Percentiles rank a stretch among this genome's conserved stretches.
Conservation (phyloP, 2,888 invertebrate species). For the Ditula angustiorana region DNA sequence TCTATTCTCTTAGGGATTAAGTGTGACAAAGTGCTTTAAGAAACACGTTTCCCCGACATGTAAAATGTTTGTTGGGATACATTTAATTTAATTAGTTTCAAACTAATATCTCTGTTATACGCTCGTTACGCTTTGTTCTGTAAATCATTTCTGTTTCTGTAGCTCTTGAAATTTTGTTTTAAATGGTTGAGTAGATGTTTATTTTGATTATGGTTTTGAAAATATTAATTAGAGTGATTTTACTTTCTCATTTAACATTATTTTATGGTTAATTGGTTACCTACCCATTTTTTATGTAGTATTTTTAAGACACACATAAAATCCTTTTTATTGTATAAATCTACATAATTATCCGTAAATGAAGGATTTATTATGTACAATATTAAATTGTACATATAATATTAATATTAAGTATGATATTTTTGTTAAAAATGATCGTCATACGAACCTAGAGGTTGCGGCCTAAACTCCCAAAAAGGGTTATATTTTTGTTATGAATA, state of each 20-base stretch:
- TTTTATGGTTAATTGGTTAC: background rate
- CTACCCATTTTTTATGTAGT: too few relatives aligned
- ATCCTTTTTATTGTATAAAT: too few relatives aligned
- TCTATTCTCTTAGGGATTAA: slow-evolving; percentile 57
- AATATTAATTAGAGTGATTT: background rate
- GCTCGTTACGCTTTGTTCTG: slow-evolving; percentile 24
- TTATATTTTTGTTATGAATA: too few relatives aligned
- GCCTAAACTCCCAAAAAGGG: too few relatives aligned
- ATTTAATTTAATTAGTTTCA: slow-evolving; percentile 70
- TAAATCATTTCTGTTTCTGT: slow-evolving; percentile 10
- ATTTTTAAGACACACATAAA: too few relatives aligned
- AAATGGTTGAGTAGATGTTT: background rate
- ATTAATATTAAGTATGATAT: too few relatives aligned
- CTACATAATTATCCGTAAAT: too few relatives aligned
- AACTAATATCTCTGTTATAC: slow-evolving; percentile 52
- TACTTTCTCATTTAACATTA: too few relatives aligned
- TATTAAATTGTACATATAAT: too few relatives aligned
- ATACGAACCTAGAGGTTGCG: too few relatives aligned
- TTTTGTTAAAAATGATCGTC: too few relatives aligned
- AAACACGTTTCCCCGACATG: slow-evolving; percentile 54
- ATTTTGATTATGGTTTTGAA: background rate
- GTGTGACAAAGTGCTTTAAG: slow-evolving; percentile 62
- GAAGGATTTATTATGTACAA: too few relatives aligned
- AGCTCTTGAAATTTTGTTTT: slow-evolving; percentile 12
- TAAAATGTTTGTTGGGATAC: slow-evolving; percentile 64